Evolutionary conservation across 1,140 invertebrate species (phyloP).

Genomic region (Lordiphosa mommai): DNA sequence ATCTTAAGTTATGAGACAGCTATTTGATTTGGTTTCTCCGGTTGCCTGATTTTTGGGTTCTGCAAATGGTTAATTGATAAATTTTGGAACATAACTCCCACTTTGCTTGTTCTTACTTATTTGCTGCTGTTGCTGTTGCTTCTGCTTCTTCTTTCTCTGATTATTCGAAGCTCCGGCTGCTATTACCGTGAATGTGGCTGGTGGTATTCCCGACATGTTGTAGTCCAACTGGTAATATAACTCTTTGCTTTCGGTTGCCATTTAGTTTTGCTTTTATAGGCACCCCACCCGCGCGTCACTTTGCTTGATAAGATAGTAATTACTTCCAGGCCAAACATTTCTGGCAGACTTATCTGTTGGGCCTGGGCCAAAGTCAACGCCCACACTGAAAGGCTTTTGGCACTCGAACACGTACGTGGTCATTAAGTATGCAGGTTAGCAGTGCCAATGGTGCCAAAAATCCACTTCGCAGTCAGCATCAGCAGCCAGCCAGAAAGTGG

Average conservation of each 20-base stretch:
- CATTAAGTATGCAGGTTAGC: slow-evolving; percentile 78
- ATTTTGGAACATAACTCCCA: slow-evolving; percentile 3
- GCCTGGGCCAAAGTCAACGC: slow-evolving; percentile 14
- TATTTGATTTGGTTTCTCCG: slow-evolving; percentile 39
- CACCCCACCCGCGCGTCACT: not conserved
- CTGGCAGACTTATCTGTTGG: slow-evolving; percentile 25
- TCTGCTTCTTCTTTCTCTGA: slow-evolving; percentile 8
- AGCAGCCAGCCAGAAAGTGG: slow-evolving; percentile 37
- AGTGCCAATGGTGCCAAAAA: slow-evolving; percentile 77
- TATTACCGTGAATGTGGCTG: slow-evolving; percentile 49
- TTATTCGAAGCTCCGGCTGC: slow-evolving; percentile 31
- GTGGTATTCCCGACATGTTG: slow-evolving; percentile 50
- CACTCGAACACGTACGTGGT: slow-evolving; percentile 72
- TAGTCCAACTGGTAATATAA: slow-evolving; percentile 18
- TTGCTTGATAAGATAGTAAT: slow-evolving; percentile 59
- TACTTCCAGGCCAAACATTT: slow-evolving; percentile 28
- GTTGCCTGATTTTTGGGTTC: slow-evolving; percentile 3
- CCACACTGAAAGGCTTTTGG: slow-evolving; percentile 38
- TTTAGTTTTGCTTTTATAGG: slow-evolving; percentile 51
- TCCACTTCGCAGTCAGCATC: slow-evolving; percentile 34
- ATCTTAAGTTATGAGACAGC: slow-evolving; percentile 50
- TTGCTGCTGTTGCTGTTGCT: not conserved
- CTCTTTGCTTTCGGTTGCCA: slow-evolving; percentile 29
- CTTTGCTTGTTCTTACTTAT: slow-evolving; percentile 5
- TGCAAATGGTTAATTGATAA: not conserved